A percentile compares a stretch with the other conserved stretches of the same genome.
These are phyloP conservation scores for Drosophila anceps DNA, from an alignment of 2,888 invertebrate genomes.

Conservation along the genomic window DNA sequence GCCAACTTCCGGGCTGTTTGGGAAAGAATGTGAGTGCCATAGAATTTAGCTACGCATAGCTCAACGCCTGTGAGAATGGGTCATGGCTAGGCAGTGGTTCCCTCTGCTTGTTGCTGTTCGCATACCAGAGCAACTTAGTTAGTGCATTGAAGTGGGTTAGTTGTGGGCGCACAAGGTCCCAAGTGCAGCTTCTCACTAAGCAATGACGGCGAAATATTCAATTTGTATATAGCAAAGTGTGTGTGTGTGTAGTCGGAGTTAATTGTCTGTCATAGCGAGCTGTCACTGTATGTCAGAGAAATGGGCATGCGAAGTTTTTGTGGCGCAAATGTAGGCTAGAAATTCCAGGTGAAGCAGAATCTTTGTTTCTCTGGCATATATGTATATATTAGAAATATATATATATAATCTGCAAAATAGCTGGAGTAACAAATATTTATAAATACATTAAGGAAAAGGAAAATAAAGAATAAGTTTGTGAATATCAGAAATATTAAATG, in stretches of 20 bases:
- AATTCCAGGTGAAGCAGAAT: neutral
- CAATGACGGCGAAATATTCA: slow-evolving; percentile 8
- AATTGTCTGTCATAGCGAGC: neutral
- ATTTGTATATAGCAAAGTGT: neutral
- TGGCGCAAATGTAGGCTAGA: neutral
- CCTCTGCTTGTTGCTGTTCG: slow-evolving; percentile 31
- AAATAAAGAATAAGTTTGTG: neutral
- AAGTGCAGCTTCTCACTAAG: slow-evolving; percentile 25
- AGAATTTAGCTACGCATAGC: slow-evolving; percentile 69
- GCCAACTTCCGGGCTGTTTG: slow-evolving; percentile 65
- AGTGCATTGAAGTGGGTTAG: slow-evolving; percentile 63
- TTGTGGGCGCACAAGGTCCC: slow-evolving; percentile 44
- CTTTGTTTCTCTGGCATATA: neutral
- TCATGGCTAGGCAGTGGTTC: slow-evolving; percentile 55
- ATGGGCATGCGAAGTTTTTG: neutral
- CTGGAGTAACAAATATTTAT: neutral
- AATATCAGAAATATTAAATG: no score
- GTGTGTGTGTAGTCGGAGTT: neutral
- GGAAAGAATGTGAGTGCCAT: slow-evolving; percentile 70
- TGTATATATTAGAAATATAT: neutral
- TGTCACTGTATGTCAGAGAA: slow-evolving; percentile 15
- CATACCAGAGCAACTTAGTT: slow-evolving; percentile 45
- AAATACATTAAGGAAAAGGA: neutral
- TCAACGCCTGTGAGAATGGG: slow-evolving; percentile 68
- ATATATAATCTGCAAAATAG: neutral